Percentiles rank a stretch among this genome's conserved stretches.
Conservation (phyloP, 2,888 invertebrate species). For the Creontiades dilutus region DNA sequence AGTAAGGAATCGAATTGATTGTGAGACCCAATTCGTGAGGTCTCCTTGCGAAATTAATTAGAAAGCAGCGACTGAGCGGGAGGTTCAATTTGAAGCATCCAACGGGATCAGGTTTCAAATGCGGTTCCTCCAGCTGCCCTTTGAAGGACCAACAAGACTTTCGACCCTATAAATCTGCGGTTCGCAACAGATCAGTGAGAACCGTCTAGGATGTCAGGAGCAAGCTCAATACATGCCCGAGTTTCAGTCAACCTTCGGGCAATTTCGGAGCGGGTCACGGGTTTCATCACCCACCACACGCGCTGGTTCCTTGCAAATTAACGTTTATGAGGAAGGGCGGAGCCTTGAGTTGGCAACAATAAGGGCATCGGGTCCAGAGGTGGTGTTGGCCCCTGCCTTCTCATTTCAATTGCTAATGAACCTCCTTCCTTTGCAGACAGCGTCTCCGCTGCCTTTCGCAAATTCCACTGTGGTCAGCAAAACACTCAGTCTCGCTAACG, state of each 20-base stretch:
- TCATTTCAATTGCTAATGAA: constrained; percentile 41
- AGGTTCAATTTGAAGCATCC: too few relatives aligned
- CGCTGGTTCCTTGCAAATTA: constrained; percentile 22
- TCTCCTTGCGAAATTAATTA: too few relatives aligned
- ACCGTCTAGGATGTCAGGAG: not conserved
- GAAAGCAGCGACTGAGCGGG: too few relatives aligned
- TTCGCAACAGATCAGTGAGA: not conserved
- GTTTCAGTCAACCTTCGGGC: not conserved
- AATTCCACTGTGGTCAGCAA: not conserved
- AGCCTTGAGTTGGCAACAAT: not conserved
- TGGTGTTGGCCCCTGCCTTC: not conserved
- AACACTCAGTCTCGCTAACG: not conserved
- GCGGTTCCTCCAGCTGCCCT: too few relatives aligned
- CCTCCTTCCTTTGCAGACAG: not conserved
- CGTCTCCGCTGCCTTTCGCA: not conserved
- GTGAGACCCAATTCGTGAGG: too few relatives aligned
- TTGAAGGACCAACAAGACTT: too few relatives aligned
- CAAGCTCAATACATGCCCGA: not conserved
- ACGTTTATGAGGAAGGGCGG: not conserved
- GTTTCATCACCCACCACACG: not conserved
- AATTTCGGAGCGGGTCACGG: not conserved
- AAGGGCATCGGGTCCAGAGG: not conserved
- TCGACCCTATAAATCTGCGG: not conserved
- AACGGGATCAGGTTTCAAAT: too few relatives aligned
- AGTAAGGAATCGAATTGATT: too few relatives aligned